Evolutionary conservation across 2,113 vertebrate genomes (phyloP).

Genomic region (Gopherus flavomarginatus): DNA sequence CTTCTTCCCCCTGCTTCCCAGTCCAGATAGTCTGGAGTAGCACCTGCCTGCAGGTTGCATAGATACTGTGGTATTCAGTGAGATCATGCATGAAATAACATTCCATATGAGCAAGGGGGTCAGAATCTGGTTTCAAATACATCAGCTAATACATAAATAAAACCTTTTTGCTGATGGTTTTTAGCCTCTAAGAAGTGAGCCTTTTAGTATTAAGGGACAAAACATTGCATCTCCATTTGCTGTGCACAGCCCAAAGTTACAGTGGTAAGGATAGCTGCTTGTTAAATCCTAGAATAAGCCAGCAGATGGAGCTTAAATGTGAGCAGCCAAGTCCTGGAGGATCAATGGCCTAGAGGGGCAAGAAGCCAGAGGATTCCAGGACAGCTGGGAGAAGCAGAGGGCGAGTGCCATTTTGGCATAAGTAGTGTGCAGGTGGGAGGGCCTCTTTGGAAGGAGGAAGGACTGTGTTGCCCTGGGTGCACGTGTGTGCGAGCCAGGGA

Average conservation of each 20-base stretch:
- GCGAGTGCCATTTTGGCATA: no score
- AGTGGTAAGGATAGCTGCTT: neutral
- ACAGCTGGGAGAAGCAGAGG: no score
- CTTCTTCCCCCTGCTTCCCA: neutral
- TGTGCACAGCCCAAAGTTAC: neutral
- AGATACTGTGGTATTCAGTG: neutral
- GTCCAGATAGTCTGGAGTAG: neutral
- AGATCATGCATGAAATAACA: rapidly evolving
- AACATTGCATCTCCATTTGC: neutral
- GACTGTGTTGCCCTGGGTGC: no score
- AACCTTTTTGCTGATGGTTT: neutral
- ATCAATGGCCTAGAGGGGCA: no score
- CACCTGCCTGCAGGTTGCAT: neutral
- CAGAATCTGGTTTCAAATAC: neutral
- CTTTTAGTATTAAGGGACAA: neutral
- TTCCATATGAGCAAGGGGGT: neutral
- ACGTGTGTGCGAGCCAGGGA: no score
- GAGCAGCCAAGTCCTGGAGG: no score
- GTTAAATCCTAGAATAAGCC: neutral
- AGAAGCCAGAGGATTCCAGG: no score
- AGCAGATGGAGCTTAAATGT: no score
- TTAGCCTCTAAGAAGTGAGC: neutral
- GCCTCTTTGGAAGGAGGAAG: no score
- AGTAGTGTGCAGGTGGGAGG: no score
- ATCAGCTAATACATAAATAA: neutral